Evolutionary conservation across 2,797 vertebrate species (phyloP).

Genomic region (Telmatherina bonti): DNA sequence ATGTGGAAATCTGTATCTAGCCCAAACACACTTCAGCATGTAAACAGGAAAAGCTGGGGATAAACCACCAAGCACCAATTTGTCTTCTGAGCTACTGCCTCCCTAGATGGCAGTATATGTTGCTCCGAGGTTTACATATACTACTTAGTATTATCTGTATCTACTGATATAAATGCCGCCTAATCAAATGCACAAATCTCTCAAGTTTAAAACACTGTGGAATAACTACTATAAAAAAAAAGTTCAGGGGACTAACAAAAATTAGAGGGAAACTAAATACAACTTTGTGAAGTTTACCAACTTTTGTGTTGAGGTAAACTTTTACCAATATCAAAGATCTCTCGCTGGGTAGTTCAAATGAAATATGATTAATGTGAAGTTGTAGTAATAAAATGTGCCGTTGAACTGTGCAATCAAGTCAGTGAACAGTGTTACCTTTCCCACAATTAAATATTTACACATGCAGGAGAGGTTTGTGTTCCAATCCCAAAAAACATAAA

Average conservation of each 20-base stretch:
- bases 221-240: too few relatives aligned
- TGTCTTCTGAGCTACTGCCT: too few relatives aligned
- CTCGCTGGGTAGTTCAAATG: neutral
- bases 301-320: neutral
- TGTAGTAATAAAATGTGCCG: neutral
- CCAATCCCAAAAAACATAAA: slow-evolving; percentile 55
- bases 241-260: neutral
- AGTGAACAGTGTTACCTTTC: slow-evolving; percentile 1
- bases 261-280: neutral
- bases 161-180: too few relatives aligned
- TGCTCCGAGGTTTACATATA: too few relatives aligned
- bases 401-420: slow-evolving; percentile 12
- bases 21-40: too few relatives aligned
- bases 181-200: too few relatives aligned
- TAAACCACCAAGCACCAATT: too few relatives aligned
- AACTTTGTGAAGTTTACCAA: neutral
- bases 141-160: too few relatives aligned
- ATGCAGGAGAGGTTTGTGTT: slow-evolving; percentile 46
- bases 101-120: too few relatives aligned
- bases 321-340: neutral
- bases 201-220: too few relatives aligned
- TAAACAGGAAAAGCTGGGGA: too few relatives aligned
- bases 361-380: neutral
- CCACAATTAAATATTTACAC: slow-evolving; percentile 48
- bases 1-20: too few relatives aligned